These are phyloP conservation scores for Patella caerulea DNA, from an alignment of 2,888 invertebrate genomes.

Conservation along the genomic window DNA sequence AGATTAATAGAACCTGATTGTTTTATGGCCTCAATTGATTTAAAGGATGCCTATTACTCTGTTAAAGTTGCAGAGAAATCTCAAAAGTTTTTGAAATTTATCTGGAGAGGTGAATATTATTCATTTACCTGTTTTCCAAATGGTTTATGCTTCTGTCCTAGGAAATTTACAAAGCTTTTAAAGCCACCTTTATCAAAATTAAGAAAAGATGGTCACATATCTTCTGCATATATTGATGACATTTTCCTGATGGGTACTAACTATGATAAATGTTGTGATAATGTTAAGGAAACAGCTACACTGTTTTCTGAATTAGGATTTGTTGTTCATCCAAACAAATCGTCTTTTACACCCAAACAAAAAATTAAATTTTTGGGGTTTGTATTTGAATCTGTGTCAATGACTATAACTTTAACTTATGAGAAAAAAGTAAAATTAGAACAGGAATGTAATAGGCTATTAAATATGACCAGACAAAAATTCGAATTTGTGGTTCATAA, in stretches of 20 bases:
- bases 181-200: not conserved
- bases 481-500: constrained; percentile 12
- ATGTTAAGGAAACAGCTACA: constrained; percentile 9
- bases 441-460: constrained; percentile 5
- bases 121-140: constrained; percentile 23
- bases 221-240: constrained; percentile 22
- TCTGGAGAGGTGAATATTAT: constrained; percentile 20
- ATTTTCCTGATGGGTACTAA: constrained; percentile 5
- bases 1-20: constrained; percentile 15
- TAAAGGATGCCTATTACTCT: constrained; percentile 27
- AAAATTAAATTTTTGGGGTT: not conserved
- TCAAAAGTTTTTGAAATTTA: constrained; percentile 23
- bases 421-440: no score
- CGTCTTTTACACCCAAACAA: not conserved
- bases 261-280: not conserved
- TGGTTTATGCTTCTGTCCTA: not conserved
- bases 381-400: not conserved
- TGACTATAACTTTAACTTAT: no score
- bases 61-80: constrained; percentile 15
- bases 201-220: not conserved
- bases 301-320: not conserved
- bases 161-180: not conserved
- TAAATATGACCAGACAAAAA: not conserved
- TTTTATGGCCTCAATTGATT: constrained; percentile 24
- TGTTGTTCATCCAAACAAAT: constrained; percentile 20